Percentiles rank a stretch among this genome's conserved stretches.
These are phyloP conservation scores for Sprattus sprattus DNA, from an alignment of 2,113 vertebrate genomes.

Conservation along the genomic window DNA sequence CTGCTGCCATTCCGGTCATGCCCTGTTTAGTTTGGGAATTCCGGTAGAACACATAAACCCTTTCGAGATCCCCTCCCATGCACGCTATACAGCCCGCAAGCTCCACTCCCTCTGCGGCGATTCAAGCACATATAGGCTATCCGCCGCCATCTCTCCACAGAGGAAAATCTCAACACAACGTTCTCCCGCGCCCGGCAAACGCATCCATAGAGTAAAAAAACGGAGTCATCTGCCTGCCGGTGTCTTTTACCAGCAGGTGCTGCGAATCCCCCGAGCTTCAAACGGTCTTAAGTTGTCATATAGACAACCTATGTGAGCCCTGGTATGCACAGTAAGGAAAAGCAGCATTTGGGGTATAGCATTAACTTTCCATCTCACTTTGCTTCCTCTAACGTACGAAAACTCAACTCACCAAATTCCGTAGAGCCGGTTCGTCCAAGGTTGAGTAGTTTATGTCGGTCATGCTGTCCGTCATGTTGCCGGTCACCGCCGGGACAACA, in stretches of 20 bases:
- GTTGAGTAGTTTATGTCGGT: slow-evolving; percentile 34
- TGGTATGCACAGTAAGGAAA: background rate
- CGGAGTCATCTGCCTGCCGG: background rate
- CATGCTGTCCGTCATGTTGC: slow-evolving; percentile 4
- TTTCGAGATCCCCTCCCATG: background rate
- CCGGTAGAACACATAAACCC: slow-evolving; percentile 7
- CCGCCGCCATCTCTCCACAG: background rate
- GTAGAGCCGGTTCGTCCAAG: slow-evolving; percentile 45
- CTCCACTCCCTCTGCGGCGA: background rate
- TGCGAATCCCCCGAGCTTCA: background rate
- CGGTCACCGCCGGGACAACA: slow-evolving; percentile 3
- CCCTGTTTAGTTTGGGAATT: background rate
- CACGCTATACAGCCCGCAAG: slow-evolving; percentile 7
- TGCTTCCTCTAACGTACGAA: background rate
- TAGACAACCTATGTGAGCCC: background rate
- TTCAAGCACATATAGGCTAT: slow-evolving; percentile 2
- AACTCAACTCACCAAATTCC: slow-evolving; percentile 43
- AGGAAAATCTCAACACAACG: background rate
- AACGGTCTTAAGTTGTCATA: background rate
- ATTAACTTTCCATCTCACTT: background rate
- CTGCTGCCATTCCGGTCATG: background rate
- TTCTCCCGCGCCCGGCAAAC: background rate
- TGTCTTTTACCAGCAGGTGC: background rate
- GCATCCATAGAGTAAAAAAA: background rate
- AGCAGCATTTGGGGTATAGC: background rate